phyloP scores from a whole-genome alignment of 2,113 vertebrate species.

The Tetraodon nigroviridis region DNA sequence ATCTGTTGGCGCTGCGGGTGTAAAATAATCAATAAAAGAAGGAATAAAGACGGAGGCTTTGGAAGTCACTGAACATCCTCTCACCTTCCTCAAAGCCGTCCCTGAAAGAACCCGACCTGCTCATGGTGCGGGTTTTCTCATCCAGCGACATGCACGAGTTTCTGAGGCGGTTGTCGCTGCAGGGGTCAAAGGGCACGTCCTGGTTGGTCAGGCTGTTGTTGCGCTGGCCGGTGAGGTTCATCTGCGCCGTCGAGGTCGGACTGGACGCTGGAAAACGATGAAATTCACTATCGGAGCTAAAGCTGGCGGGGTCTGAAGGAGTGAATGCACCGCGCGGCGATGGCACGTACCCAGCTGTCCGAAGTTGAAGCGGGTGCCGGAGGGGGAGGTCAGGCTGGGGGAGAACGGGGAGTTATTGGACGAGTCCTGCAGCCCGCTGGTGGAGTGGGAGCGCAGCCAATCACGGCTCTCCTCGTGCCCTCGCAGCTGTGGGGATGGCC shows the following conservation, averaged over 20 bases:
- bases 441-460: constrained; percentile 93
- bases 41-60: neutral
- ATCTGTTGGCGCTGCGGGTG: constrained; percentile 21
- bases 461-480: constrained; percentile 90
- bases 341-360: constrained; percentile 83
- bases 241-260: constrained; percentile 86
- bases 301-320: neutral
- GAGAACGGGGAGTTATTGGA: constrained; percentile 90
- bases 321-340: neutral
- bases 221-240: constrained; percentile 84
- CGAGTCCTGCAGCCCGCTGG: constrained; percentile 90
- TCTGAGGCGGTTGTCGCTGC: constrained; percentile 83
- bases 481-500: constrained; percentile 88
- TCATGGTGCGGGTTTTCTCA: constrained; percentile 94
- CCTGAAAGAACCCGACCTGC: constrained; percentile 92
- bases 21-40: constrained; percentile 7
- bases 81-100: constrained; percentile 99
- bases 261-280: constrained; percentile 73
- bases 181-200: constrained; percentile 81
- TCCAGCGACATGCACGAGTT: constrained; percentile 98
- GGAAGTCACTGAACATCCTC: constrained; percentile 20
- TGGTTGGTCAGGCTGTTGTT: constrained; percentile 93
- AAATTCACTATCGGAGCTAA: neutral
- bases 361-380: constrained; percentile 93
- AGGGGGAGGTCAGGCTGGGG: constrained; percentile 92